These are phyloP conservation scores for Moxostoma hubbsi DNA, from an alignment of 2,797 vertebrate species.

Conservation along the genomic window DNA sequence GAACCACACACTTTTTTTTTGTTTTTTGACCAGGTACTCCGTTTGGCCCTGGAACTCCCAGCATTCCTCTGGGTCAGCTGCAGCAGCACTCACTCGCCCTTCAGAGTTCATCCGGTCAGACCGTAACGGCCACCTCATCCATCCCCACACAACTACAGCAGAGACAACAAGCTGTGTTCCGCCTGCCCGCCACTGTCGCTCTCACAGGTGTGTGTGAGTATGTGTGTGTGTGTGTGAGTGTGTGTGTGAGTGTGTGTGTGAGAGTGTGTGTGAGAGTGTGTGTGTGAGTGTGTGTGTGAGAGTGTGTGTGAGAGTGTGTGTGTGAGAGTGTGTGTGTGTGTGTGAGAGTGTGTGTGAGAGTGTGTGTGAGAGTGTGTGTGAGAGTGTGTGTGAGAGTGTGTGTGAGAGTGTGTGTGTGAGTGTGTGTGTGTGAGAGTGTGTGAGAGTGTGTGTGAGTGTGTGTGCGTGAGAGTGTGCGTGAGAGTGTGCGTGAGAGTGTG, in stretches of 20 bases:
- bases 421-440: no score
- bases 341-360: no score
- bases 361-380: no score
- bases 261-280: no score
- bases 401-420: not conserved
- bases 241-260: no score
- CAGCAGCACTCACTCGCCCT: constrained; percentile 82
- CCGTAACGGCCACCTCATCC: constrained; percentile 49
- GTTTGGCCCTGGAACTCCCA: constrained; percentile 80
- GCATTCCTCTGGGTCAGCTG: constrained; percentile 84
- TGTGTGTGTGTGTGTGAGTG: not conserved
- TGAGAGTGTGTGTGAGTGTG: constrained; percentile 58
- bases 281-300: no score
- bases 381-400: constrained; percentile 61
- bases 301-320: no score
- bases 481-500: no score
- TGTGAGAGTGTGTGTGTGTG: no score
- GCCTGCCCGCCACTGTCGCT: constrained; percentile 81
- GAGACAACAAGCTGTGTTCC: constrained; percentile 83
- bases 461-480: not conserved
- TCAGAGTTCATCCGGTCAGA: constrained; percentile 79
- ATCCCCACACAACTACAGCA: constrained; percentile 62
- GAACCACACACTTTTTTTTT: no score
- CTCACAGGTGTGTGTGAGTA: constrained; percentile 75
- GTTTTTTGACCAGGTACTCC: constrained; percentile 72